These are phyloP conservation scores for Otus scops DNA, from an alignment of 2,797 vertebrate genomes.

Conservation along the genomic window DNA sequence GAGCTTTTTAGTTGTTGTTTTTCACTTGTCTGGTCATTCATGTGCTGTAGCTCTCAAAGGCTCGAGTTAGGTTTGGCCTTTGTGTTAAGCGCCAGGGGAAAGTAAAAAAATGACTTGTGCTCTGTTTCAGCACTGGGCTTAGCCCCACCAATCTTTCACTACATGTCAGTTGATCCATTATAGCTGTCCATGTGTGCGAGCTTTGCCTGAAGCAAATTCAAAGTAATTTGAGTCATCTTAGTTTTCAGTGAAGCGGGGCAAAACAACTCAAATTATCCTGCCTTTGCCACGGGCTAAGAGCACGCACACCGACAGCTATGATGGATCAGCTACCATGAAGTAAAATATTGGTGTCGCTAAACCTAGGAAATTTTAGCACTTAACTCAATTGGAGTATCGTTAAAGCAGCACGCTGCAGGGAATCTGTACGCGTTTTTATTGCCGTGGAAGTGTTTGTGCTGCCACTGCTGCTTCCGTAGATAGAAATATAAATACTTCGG, in stretches of 20 bases:
- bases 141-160: not conserved
- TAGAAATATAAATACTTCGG: not conserved
- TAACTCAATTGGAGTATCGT: not conserved
- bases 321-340: conserved; percentile 32
- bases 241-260: conserved; percentile 48
- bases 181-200: not conserved
- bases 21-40: not conserved
- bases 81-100: not conserved
- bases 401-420: not conserved
- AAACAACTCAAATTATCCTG: conserved; percentile 39
- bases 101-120: not conserved
- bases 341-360: conserved; percentile 11
- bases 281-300: conserved; percentile 8
- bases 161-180: not conserved
- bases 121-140: not conserved
- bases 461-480: not conserved
- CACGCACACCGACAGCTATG: not conserved
- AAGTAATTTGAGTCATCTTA: conserved; percentile 52
- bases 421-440: not conserved
- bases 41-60: not conserved
- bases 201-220: not conserved
- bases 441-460: not conserved
- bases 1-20: not conserved
- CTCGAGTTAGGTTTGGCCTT: not conserved
- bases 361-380: conserved; percentile 18